These are phyloP conservation scores for Hofmannophila pseudospretella DNA, from an alignment of 2,888 invertebrate species.

Conservation along the genomic window DNA sequence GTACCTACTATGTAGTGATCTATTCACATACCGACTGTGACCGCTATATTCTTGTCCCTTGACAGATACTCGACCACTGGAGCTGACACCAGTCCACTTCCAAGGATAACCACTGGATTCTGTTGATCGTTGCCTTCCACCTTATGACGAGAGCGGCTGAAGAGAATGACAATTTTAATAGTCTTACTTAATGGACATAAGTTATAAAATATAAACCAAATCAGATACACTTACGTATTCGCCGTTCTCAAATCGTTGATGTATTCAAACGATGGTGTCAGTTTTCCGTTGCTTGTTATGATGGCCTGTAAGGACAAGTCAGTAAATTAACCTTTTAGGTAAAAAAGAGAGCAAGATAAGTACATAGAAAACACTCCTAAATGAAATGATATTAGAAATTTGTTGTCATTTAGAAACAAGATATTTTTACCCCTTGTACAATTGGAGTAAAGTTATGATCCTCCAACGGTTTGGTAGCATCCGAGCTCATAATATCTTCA, in stretches of 20 bases:
- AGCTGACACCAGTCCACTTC: slow-evolving; percentile 96
- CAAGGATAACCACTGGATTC: slow-evolving; percentile 91
- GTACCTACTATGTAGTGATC: no score
- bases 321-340: not conserved
- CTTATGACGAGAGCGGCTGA: slow-evolving; percentile 82
- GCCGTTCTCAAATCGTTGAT: slow-evolving; percentile 91
- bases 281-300: slow-evolving; percentile 95
- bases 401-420: slow-evolving; percentile 86
- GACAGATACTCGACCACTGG: slow-evolving; percentile 97
- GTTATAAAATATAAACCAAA: slow-evolving; percentile 1
- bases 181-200: no score
- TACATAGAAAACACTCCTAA: no score
- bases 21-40: slow-evolving; percentile 86
- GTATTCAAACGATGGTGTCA: slow-evolving; percentile 96
- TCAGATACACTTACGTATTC: slow-evolving; percentile 67
- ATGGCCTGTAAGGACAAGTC: slow-evolving; percentile 84
- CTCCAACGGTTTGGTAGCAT: slow-evolving; percentile 87
- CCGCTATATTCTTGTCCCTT: slow-evolving; percentile 86
- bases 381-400: no score
- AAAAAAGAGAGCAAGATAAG: no score
- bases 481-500: slow-evolving; percentile 90
- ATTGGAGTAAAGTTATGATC: slow-evolving; percentile 86
- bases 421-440: slow-evolving; percentile 79
- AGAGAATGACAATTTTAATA: no score
- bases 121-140: slow-evolving; percentile 81